Evolutionary conservation across 2,797 vertebrate genomes (phyloP).

Genomic region (Orestias chungarensis): DNA sequence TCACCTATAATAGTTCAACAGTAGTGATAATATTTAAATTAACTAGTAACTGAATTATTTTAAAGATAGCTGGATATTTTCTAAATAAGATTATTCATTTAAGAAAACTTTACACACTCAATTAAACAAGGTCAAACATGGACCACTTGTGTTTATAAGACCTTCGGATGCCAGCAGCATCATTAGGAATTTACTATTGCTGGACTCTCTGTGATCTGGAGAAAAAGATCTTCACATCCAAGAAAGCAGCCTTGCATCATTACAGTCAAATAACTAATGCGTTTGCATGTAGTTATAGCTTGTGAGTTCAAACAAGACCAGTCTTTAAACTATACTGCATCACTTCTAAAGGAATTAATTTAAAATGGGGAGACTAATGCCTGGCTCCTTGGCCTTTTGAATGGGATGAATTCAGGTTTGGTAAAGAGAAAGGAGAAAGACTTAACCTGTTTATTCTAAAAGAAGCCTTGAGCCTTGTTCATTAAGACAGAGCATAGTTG

Average conservation of each 20-base stretch:
- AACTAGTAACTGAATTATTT: not conserved
- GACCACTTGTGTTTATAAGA: not conserved
- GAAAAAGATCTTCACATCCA: not conserved
- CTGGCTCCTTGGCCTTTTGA: conserved; percentile 65
- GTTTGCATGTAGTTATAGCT: not conserved
- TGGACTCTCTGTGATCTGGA: not conserved
- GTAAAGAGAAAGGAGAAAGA: conserved; percentile 67
- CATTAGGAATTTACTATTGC: not conserved
- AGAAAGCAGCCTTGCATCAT: not conserved
- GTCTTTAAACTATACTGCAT: conserved; percentile 47
- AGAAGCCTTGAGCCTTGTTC: conserved; percentile 42
- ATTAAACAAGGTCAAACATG: not conserved
- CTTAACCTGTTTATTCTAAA: conserved; percentile 50
- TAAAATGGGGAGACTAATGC: conserved; percentile 58
- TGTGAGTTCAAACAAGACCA: conserved; percentile 21
- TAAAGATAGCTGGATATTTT: not conserved
- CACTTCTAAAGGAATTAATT: conserved; percentile 60
- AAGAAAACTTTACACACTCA: not conserved
- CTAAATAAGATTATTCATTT: not conserved
- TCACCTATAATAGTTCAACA: not conserved
- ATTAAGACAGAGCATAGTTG: conserved; percentile 30
- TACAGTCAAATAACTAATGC: not conserved
- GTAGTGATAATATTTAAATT: not conserved
- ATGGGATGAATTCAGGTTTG: conserved; percentile 68
- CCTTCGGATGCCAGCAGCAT: not conserved